Percentiles rank a stretch among this genome's conserved stretches.
Evolutionary conservation across 2,888 invertebrate genomes (phyloP).

Genomic region (Drosophila mercatorum): DNA sequence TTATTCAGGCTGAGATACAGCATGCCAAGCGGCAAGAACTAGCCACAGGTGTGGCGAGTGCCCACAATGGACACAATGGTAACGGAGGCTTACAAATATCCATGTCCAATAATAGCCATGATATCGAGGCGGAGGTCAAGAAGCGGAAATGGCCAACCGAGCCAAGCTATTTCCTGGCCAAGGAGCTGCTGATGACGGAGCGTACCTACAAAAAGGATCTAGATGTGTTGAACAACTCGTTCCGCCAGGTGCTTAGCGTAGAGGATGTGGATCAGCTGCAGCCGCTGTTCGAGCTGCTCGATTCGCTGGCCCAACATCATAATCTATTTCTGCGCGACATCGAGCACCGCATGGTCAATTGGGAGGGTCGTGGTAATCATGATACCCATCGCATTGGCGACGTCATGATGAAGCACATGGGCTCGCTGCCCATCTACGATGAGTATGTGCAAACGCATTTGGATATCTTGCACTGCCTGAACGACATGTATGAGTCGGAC

Average conservation of each 20-base stretch:
- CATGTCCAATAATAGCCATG: conserved; percentile 36
- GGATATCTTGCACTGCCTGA: conserved; percentile 91
- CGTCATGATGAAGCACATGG: conserved; percentile 89
- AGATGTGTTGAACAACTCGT: conserved; percentile 94
- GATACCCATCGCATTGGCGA: conserved; percentile 89
- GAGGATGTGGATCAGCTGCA: conserved; percentile 86
- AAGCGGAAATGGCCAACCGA: conserved; percentile 87
- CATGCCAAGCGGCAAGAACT: conserved; percentile 82
- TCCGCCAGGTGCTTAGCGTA: conserved; percentile 89
- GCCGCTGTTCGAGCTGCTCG: conserved; percentile 88
- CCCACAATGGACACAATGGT: conserved; percentile 72
- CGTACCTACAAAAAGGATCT: conserved; percentile 97
- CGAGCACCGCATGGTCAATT: conserved; percentile 90
- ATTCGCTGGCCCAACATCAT: conserved; percentile 93
- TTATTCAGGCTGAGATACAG: conserved; percentile 84
- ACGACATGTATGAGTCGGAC: conserved; percentile 90
- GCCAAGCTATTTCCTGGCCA: conserved; percentile 92
- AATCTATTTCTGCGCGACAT: conserved; percentile 91
- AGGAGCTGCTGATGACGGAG: conserved; percentile 98
- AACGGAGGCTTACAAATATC: conserved; percentile 14
- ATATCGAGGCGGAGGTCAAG: conserved; percentile 82
- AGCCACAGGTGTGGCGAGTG: conserved; percentile 71
- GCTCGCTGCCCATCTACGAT: conserved; percentile 88
- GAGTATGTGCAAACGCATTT: conserved; percentile 90
- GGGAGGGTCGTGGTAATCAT: conserved; percentile 88